These are phyloP conservation scores for Drosophila baimaii DNA, from an alignment of 1,140 invertebrate species.

Conservation along the genomic window DNA sequence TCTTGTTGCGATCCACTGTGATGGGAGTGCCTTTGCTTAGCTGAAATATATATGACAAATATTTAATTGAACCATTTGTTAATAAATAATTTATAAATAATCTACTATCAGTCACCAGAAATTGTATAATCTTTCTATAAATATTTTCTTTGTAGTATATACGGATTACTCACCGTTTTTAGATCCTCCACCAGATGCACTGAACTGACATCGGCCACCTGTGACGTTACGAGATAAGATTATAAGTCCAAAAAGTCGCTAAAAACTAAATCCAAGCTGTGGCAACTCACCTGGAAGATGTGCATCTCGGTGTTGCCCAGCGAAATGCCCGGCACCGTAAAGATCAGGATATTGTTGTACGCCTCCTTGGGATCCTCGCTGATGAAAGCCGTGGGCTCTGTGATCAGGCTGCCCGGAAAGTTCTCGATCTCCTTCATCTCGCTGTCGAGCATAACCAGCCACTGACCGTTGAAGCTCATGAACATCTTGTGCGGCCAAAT, in stretches of 20 bases:
- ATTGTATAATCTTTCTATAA: neutral
- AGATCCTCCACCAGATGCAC: constrained; percentile 86
- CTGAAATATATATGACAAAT: constrained; percentile 22
- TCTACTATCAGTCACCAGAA: neutral
- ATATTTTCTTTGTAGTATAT: no score
- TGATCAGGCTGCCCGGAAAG: constrained; percentile 75
- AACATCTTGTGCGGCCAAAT: constrained; percentile 82
- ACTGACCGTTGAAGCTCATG: constrained; percentile 80
- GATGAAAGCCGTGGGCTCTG: constrained; percentile 76
- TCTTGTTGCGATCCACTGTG: constrained; percentile 73
- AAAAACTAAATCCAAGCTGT: neutral
- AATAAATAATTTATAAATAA: neutral
- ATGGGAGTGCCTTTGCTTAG: constrained; percentile 79
- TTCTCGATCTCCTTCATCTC: constrained; percentile 81
- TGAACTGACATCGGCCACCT: constrained; percentile 85
- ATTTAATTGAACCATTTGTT: neutral
- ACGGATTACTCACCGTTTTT: constrained; percentile 52
- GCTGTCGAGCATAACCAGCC: constrained; percentile 79
- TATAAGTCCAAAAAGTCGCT: neutral
- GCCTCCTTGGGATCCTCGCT: constrained; percentile 74
- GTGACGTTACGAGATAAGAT: neutral
- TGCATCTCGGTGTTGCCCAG: constrained; percentile 81
- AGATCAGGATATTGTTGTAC: constrained; percentile 75
- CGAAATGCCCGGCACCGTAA: constrained; percentile 74
- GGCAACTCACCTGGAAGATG: constrained; percentile 67